phyloP scores from a whole-genome alignment of 30 jellyfish, hydroid and myxozoan species.

The Cassiopea xamachana region DNA sequence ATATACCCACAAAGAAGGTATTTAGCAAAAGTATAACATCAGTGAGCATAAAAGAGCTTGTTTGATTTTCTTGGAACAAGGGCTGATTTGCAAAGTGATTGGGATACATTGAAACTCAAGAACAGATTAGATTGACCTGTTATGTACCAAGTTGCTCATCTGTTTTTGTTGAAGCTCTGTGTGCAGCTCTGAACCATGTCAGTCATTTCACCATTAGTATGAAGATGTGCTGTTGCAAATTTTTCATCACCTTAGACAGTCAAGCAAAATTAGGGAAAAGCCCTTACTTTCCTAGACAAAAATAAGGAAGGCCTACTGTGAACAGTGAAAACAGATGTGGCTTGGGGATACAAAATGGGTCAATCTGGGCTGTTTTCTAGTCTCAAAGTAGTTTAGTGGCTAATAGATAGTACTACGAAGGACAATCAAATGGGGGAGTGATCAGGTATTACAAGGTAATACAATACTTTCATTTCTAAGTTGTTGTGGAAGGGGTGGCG shows the following conservation, averaged over 20 bases:
- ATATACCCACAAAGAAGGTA: too few species aligned
- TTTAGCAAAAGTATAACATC: not conserved
- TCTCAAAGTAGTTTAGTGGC: slow-evolving; percentile 57
- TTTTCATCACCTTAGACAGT: too few species aligned
- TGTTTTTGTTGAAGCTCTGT: not conserved
- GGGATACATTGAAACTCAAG: slow-evolving; percentile 49
- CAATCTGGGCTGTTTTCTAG: slow-evolving; percentile 59
- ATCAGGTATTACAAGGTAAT: slow-evolving; percentile 10
- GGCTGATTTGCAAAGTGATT: slow-evolving; percentile 34
- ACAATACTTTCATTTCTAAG: not conserved
- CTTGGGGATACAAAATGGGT: slow-evolving; percentile 30
- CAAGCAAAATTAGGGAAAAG: too few species aligned
- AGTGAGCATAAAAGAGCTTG: not conserved
- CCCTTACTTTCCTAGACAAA: too few species aligned
- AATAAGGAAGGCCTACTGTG: too few species aligned
- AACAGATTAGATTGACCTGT: slow-evolving; percentile 40
- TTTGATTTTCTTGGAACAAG: not conserved
- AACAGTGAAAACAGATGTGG: not conserved
- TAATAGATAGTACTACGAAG: not conserved
- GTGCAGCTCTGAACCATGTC: not conserved
- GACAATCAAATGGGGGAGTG: not conserved
- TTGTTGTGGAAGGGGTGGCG: not conserved
- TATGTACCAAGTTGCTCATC: not conserved
- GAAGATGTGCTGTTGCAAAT: too few species aligned
- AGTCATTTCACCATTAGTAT: not conserved